Percentiles rank a stretch among this genome's conserved stretches.
phyloP scores from a whole-genome alignment of 2,113 vertebrate genomes.

The Callithrix jacchus region DNA sequence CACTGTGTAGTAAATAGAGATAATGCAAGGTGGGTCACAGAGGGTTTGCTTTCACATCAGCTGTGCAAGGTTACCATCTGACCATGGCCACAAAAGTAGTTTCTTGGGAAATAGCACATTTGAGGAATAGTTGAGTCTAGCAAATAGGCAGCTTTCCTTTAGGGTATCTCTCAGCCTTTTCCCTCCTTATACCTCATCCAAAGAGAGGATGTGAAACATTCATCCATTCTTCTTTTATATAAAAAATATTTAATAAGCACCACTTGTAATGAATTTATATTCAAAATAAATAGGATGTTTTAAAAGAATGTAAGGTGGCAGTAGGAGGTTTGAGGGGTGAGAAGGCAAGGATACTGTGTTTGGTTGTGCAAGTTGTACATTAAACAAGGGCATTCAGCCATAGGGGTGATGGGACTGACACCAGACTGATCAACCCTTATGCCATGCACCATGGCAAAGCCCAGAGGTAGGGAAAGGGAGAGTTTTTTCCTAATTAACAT shows the following conservation, averaged over 20 bases:
- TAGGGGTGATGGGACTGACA: background rate
- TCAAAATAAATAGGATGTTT: background rate
- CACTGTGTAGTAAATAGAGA: background rate
- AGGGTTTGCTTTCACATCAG: background rate
- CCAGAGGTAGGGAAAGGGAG: background rate
- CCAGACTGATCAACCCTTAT: background rate
- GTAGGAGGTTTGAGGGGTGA: background rate
- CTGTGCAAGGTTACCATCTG: background rate
- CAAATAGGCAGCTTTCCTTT: background rate
- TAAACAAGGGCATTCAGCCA: background rate
- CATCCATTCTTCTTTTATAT: background rate
- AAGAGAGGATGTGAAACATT: background rate
- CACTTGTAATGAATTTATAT: background rate
- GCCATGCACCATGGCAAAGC: too few species aligned
- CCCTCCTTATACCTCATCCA: background rate
- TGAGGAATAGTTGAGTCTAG: background rate
- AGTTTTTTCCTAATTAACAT: background rate
- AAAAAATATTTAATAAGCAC: background rate
- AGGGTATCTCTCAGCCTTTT: background rate
- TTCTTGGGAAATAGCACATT: background rate
- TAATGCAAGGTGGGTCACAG: background rate
- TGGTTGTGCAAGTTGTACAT: background rate
- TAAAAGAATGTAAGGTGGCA: background rate
- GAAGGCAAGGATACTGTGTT: background rate
- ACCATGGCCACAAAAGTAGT: background rate